Evolutionary conservation across 2,888 invertebrate genomes (phyloP).

Genomic region (Phragmatobia fuliginosa): DNA sequence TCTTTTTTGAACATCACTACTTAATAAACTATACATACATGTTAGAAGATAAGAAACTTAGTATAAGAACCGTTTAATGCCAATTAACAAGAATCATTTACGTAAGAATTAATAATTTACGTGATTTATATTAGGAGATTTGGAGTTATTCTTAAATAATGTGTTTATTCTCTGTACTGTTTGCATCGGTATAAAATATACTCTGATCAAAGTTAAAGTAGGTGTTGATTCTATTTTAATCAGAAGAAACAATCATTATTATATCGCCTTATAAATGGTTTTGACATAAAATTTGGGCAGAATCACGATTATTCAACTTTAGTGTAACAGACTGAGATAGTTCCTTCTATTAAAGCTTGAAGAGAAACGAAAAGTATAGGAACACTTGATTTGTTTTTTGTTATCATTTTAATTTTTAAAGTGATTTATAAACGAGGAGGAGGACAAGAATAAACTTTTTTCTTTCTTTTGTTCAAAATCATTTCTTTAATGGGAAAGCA

Average conservation of each 20-base stretch:
- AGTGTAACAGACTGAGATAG: not conserved
- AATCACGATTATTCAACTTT: not conserved
- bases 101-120: too few species aligned
- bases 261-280: too few species aligned
- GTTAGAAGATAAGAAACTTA: not conserved
- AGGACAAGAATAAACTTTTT: not conserved
- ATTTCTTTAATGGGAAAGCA: too few species aligned
- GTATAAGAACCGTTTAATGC: not conserved
- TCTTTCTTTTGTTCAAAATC: not conserved
- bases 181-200: not conserved
- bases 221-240: too few species aligned
- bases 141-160: too few species aligned
- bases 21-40: not conserved
- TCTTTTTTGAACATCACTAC: not conserved
- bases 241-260: too few species aligned
- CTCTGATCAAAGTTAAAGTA: too few species aligned
- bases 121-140: too few species aligned
- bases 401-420: not conserved
- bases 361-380: too few species aligned
- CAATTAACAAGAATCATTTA: not conserved
- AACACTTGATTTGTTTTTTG: too few species aligned
- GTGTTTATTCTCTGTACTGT: too few species aligned
- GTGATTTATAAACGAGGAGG: not conserved
- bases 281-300: too few species aligned
- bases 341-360: not conserved